Conservation (phyloP, 2,797 vertebrate species). For the Fistularia tabacaria region DNA sequence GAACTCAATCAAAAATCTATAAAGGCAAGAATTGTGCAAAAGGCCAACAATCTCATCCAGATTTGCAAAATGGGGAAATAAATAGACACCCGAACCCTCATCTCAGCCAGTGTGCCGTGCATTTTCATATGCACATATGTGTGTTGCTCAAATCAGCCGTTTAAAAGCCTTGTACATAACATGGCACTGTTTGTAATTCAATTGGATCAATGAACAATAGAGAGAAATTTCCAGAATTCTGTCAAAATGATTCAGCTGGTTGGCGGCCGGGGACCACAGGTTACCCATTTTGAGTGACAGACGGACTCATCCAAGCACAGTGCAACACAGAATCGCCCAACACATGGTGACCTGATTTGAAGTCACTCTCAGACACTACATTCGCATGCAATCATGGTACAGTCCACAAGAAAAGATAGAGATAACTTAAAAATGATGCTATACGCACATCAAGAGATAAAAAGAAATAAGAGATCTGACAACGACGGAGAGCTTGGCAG, state of each 20-base stretch:
- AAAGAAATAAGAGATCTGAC: neutral
- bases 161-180: slow-evolving; percentile 53
- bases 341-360: too few relatives aligned
- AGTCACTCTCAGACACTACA: neutral
- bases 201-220: slow-evolving; percentile 80
- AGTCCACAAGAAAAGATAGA: neutral
- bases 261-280: slow-evolving; percentile 72
- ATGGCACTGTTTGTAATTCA: slow-evolving; percentile 76
- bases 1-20: slow-evolving; percentile 66
- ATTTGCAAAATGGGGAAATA: slow-evolving; percentile 43
- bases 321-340: slow-evolving; percentile 69
- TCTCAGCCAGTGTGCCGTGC: neutral
- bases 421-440: neutral
- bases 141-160: slow-evolving; percentile 55
- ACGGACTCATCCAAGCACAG: slow-evolving; percentile 87
- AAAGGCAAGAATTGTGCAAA: slow-evolving; percentile 54
- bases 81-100: slow-evolving; percentile 26
- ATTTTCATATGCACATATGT: slow-evolving; percentile 6
- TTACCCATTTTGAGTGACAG: slow-evolving; percentile 85
- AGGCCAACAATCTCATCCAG: slow-evolving; percentile 45
- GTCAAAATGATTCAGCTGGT: slow-evolving; percentile 73
- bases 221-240: slow-evolving; percentile 83
- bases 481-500: neutral
- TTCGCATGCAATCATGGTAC: too few relatives aligned
- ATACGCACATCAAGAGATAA: neutral